Evolutionary conservation across 2,797 vertebrate genomes (phyloP).

Genomic region (Vultur gryphus): DNA sequence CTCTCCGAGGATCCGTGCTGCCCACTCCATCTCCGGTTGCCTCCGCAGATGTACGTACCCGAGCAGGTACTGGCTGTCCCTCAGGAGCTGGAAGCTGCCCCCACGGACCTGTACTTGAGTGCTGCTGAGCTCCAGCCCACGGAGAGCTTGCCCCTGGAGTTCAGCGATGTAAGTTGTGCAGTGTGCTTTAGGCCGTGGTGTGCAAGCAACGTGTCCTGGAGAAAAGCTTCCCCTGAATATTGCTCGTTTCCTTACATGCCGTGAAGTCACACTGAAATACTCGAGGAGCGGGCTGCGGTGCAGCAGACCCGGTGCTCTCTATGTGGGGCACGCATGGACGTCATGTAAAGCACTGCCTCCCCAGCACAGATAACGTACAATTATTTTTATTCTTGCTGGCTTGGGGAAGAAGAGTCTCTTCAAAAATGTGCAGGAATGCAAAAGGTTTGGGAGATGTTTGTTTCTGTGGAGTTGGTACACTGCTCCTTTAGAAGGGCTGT

Average conservation of each 20-base stretch:
- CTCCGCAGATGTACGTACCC: slow-evolving; percentile 89
- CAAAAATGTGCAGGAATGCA: background rate
- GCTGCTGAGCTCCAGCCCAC: slow-evolving; percentile 96
- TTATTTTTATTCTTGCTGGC: background rate
- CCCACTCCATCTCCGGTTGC: slow-evolving; percentile 88
- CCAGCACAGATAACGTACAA: background rate
- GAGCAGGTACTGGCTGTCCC: slow-evolving; percentile 86
- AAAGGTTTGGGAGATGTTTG: background rate
- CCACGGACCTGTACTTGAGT: slow-evolving; percentile 92
- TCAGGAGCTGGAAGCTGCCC: slow-evolving; percentile 79
- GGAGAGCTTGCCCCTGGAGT: slow-evolving; percentile 93
- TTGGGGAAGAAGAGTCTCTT: background rate
- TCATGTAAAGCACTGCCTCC: background rate
- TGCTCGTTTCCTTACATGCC: rapidly evolving
- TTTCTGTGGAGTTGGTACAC: background rate
- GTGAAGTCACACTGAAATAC: background rate
- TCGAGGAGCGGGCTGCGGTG: background rate
- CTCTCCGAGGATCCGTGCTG: slow-evolving; percentile 92
- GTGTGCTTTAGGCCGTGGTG: background rate
- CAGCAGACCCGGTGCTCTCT: background rate
- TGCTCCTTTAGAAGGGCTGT: background rate
- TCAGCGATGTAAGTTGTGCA: slow-evolving; percentile 88
- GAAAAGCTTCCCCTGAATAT: background rate
- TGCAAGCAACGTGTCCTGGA: background rate
- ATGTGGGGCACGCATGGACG: rapidly evolving